Percentiles rank a stretch among this genome's conserved stretches.
Evolutionary conservation across 2,797 vertebrate species (phyloP).

Genomic region (Spea hammondii): DNA sequence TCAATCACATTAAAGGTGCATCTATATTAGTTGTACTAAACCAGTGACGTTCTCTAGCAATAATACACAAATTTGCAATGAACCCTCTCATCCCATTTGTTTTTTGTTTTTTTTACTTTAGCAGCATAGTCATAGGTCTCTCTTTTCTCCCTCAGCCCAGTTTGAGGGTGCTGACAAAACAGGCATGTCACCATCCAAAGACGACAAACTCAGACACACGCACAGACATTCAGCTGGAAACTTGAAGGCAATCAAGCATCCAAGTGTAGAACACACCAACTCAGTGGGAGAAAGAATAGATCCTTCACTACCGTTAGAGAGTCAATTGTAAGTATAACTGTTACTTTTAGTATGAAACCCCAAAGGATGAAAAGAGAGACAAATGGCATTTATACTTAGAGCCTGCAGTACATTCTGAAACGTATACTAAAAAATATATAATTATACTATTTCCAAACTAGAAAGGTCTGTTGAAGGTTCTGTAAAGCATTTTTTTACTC

Average conservation of each 20-base stretch:
- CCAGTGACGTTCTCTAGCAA: too few relatives aligned
- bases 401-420: too few relatives aligned
- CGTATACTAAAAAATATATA: too few relatives aligned
- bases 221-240: constrained; percentile 82
- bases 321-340: constrained; percentile 87
- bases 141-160: constrained; percentile 75
- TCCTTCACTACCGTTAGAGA: constrained; percentile 88
- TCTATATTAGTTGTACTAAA: too few relatives aligned
- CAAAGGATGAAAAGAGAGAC: not conserved
- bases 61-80: too few relatives aligned
- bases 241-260: constrained; percentile 83
- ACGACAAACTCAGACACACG: constrained; percentile 79
- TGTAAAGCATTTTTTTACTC: too few relatives aligned
- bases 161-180: constrained; percentile 82
- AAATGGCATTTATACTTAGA: too few relatives aligned
- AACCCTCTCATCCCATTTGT: too few relatives aligned
- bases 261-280: constrained; percentile 76
- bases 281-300: constrained; percentile 87
- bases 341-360: constrained; percentile 5
- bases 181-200: constrained; percentile 82
- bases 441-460: too few relatives aligned
- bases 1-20: too few relatives aligned
- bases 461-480: too few relatives aligned
- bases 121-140: not conserved
- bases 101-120: constrained; percentile 9